Base-by-base conservation (phyloP, 2,888 invertebrate genomes). In the Hyles lineata region DNA sequence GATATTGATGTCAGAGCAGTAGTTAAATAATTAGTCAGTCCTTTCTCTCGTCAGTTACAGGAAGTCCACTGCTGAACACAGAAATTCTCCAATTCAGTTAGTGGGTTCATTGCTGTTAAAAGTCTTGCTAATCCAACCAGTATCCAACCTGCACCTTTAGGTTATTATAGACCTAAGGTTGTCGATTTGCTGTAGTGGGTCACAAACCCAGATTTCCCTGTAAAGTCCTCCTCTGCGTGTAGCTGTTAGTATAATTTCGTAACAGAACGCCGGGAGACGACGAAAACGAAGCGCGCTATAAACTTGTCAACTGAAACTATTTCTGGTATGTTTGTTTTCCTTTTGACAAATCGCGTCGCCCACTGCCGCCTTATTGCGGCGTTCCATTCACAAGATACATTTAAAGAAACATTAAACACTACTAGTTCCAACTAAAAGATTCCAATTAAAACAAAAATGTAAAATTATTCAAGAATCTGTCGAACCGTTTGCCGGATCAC, bases 261-360 rank as follows among this genome's bases (percentile, higher is more conserved):
- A 85, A 84, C 84, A 81, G 79, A 75, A 76, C 76, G 76, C 77
- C 76, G 77, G 72, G 80, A 79, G 78, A 70, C 73, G 79, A 79
- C 79, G 81, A 78, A 79, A 79, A 76, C 81, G 79, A 82, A 80
- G 79, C 79, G 78, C 82, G 89, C 92, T 85, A 91, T 94, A 93
- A 93, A 94, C 89, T 92, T 94, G 94, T 94, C 93, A 93, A 88
- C 92, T 85, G 83, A 83, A 89, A 92, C 93, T 94, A 93, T 94
- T 93, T 88, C 91, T 89, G 90, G 87, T 83, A 84, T 89, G 93
- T 93, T 93, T 92, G 93, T 93, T 91, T 91, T 90, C 87, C 88
- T 89, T 93, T 92, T 93, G 93, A 93, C 92, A 93, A 92, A 92
- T 91, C 87, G 90, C 85, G 90, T 83, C 89, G 86, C 85, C 84